Evolutionary conservation across 64 coral and sea anemone species (phyloP), one percentile per base, ranked within the genome.

Genomic region (Montipora capricornis): DNA sequence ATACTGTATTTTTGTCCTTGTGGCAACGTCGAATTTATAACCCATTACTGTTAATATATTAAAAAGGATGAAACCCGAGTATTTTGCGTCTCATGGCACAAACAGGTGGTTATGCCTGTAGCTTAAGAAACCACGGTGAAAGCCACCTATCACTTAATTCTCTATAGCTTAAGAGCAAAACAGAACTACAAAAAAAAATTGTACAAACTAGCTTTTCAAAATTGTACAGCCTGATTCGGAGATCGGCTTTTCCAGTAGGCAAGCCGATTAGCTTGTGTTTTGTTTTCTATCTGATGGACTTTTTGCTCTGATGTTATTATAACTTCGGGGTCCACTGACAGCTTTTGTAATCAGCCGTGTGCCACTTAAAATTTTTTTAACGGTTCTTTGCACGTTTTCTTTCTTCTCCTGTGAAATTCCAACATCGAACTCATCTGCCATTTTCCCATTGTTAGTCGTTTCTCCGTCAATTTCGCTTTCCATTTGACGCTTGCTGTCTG

Each of bases 321-420:
- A 37, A 37, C 29, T 61, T 26, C 66, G 75, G 11, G 93, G 51
- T 73, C 67, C 48, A 49, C 67, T 94, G 19, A 79, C 61, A 16
- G 93, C 93, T 87, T 95, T 95, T 15, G 93, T 90, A 45, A 90
- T 90, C 16, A 95, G 46, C 22, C 89, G 89, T 16, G 93, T 95
- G 67, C 93, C 93, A 17, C 88, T 95, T 44, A 95, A 57, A 45
- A 81, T 77, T 29, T 74, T 88, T 69, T 95, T 95, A 0, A 95
- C 80, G 45, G 89, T 83, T 55, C 74, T 89, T 70, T 89, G 88
- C 0, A 95, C 93, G 1, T 29, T 83, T 75, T 79, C 89, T 47
- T 67, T 90, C 57, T 94, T 94, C n/a, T 49, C 66, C 8, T 74
- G 61, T 17, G 80, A 75, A 1, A 89, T 80, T 19, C 79, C 51